Evolutionary conservation across 2,113 vertebrate species (phyloP).

Genomic region (Stegastes partitus): DNA sequence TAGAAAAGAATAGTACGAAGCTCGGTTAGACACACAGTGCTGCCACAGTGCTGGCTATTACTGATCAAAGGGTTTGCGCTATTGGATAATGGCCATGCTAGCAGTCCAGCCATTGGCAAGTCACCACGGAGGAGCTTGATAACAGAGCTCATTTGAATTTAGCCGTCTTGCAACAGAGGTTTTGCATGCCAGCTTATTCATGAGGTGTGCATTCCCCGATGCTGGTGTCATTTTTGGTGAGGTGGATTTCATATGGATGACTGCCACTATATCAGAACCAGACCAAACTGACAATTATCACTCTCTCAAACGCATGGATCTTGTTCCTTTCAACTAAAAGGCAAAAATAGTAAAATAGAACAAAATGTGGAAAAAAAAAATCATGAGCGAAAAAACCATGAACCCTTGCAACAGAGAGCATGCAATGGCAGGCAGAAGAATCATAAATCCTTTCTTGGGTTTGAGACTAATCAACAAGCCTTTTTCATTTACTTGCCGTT

Average conservation of each 20-base stretch:
- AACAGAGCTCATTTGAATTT: constrained; percentile 66
- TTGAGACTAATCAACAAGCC: constrained; percentile 49
- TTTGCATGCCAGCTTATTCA: constrained; percentile 63
- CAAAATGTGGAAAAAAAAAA: constrained; percentile 15
- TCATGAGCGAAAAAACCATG: constrained; percentile 7
- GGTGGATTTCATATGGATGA: constrained; percentile 50
- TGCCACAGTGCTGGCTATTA: constrained; percentile 46
- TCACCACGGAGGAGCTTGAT: constrained; percentile 62
- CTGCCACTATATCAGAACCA: constrained; percentile 68
- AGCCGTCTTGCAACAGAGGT: constrained; percentile 45
- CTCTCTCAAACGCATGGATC: constrained; percentile 32
- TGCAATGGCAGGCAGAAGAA: constrained; percentile 35
- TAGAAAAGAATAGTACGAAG: constrained; percentile 40
- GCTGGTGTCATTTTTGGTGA: constrained; percentile 67
- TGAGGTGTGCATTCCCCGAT: constrained; percentile 66
- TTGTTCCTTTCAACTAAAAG: constrained; percentile 27
- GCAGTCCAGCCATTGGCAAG: constrained; percentile 58
- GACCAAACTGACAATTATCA: constrained; percentile 60
- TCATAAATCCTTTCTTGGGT: constrained; percentile 42
- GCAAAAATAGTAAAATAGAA: constrained; percentile 2
- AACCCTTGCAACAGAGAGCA: constrained; percentile 13
- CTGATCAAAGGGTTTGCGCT: constrained; percentile 65
- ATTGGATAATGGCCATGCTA: constrained; percentile 57
- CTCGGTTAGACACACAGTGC: constrained; percentile 26
- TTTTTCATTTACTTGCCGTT: constrained; percentile 39